Evolutionary conservation across 2,888 invertebrate genomes (phyloP).

Genomic region (Timema podura): DNA sequence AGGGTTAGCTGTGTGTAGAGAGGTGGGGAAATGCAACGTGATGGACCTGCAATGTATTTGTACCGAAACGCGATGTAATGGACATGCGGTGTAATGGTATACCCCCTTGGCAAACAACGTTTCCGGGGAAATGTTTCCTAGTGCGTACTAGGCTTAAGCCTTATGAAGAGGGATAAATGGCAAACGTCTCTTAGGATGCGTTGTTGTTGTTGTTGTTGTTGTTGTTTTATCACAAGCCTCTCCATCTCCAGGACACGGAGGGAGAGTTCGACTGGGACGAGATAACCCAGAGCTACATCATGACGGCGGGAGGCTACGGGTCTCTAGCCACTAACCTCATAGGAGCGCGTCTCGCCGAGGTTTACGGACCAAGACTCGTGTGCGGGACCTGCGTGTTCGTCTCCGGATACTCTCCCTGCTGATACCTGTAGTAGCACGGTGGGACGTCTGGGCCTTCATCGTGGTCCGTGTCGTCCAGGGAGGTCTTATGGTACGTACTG

Average conservation of each 20-base stretch:
- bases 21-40: no score
- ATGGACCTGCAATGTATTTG: no score
- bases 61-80: no score
- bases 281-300: constrained; percentile 12
- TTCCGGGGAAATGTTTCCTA: no score
- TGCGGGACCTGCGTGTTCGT: background rate
- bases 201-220: no score
- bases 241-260: background rate
- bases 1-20: no score
- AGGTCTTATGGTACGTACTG: background rate
- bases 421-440: background rate
- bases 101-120: no score
- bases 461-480: constrained; percentile 8
- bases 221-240: no score
- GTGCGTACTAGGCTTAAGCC: no score
- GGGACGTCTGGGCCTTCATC: background rate
- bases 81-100: no score
- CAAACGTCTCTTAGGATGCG: no score
- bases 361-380: background rate
- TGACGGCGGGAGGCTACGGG: constrained; percentile 8
- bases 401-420: background rate
- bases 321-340: background rate
- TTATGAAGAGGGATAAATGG: no score
- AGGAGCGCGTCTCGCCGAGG: background rate
- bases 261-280: constrained; percentile 10